Percentiles rank a stretch among this genome's conserved stretches.
Conservation (phyloP, 2,797 vertebrate genomes). For the Lepilemur ruficaudatus region DNA sequence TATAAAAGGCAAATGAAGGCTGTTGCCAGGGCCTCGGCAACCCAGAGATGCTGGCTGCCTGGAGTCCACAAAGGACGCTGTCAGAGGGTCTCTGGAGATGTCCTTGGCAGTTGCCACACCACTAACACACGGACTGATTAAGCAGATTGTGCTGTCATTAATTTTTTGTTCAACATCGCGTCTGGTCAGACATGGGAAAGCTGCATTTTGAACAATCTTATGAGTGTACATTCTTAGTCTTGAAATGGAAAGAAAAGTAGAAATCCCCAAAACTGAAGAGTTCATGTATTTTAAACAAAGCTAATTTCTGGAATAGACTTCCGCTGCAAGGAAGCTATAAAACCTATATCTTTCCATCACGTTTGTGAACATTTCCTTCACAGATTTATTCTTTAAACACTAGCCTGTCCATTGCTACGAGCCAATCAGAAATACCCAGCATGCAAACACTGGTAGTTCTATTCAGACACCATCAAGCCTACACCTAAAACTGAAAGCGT, state of each 20-base stretch:
- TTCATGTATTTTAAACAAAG: slow-evolving; percentile 8
- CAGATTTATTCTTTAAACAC: neutral
- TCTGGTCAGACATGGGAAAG: neutral
- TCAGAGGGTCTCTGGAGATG: neutral
- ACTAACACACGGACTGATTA: neutral
- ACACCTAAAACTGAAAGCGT: neutral
- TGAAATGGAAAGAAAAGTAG: slow-evolving; percentile 29
- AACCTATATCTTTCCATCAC: neutral
- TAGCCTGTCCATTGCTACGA: neutral
- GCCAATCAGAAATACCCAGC: neutral
- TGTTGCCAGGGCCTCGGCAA: neutral
- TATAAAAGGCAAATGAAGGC: neutral
- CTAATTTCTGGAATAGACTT: neutral
- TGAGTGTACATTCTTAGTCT: neutral
- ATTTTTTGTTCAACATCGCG: neutral
- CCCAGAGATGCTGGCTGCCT: neutral
- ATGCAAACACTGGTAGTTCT: neutral
- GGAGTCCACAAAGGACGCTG: neutral
- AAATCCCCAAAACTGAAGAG: slow-evolving; percentile 35
- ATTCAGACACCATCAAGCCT: neutral
- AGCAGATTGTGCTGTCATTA: neutral
- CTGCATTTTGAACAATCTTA: neutral
- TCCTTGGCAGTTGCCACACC: neutral
- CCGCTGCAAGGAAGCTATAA: neutral
- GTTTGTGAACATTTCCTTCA: neutral